Base-by-base conservation (phyloP, 2,797 vertebrate genomes). In the Lutjanus campechanus region DNA sequence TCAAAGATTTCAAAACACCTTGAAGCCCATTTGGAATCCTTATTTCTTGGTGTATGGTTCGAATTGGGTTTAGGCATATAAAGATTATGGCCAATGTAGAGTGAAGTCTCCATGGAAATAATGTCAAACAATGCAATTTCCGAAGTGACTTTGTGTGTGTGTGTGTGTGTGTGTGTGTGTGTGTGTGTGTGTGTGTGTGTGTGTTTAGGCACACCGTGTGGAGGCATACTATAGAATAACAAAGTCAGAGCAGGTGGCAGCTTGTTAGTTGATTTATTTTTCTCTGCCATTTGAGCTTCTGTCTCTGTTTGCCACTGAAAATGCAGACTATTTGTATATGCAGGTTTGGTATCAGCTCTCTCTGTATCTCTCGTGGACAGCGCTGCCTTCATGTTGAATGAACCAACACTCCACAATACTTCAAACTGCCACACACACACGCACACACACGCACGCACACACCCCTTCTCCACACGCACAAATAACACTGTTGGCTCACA, bases 181-280 rank as follows among this genome's bases (percentile, higher is more conserved):
- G 29, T 29, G 29, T 29, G 29, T 29, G 29, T 36, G 29, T 36
- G 29, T 36, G 29, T 36, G 29, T 36, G 29, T 36, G 29, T 36
- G 29, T 36, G 29, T 41, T 51, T 44, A 60, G 7, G 53, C 11
- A 16, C 51, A 12, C 49, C 19, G 20, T 20, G 47, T 64, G 22
- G 41, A 63, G 29, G 41, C 64, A 61, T 56, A 46, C 69, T 64
- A 47, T 29, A 61, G n/a, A 66, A 76, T 77, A 74, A 78, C 8
- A 80, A 69, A 76, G 43, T 40, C 47, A 68, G 20, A 60, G 44
- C 51, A 59, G 53, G 56, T 76, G 72, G 67, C 49, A 43, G 43
- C 41, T 54, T 78, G 44, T 81, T 43, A n/a, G 12, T 49, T 69
- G 46, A 74, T 81, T 79, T 41, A 72, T 73, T 81, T 83, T 75